Conservation (phyloP, 2,797 vertebrate species). For the Alcedo atthis region DNA sequence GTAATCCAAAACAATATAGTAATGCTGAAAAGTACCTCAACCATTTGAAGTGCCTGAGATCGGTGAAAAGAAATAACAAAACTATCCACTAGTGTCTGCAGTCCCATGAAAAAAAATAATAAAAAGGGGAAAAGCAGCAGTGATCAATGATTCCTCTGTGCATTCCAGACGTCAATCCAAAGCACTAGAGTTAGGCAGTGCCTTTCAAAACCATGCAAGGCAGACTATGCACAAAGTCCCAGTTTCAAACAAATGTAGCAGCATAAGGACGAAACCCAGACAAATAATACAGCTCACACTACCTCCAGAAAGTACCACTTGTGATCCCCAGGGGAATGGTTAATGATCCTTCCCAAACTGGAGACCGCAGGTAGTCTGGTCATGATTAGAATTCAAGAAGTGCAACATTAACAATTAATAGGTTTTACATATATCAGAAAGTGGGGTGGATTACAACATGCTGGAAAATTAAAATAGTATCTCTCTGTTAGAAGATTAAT, state of each 20-base stretch:
- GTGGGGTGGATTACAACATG: constrained; percentile 60
- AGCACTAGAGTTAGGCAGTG: constrained; percentile 29
- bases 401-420: constrained; percentile 78
- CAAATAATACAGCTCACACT: constrained; percentile 41
- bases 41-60: constrained; percentile 38
- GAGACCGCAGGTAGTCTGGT: constrained; percentile 42
- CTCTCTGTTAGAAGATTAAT: constrained; percentile 33
- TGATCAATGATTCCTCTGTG: constrained; percentile 36
- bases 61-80: constrained; percentile 34
- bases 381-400: constrained; percentile 72
- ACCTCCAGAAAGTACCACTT: constrained; percentile 64
- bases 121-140: not conserved
- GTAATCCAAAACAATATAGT: constrained; percentile 2
- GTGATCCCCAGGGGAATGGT: constrained; percentile 69
- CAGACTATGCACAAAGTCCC: not conserved
- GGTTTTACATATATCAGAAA: constrained; percentile 65
- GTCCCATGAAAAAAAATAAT: not conserved
- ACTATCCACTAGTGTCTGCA: constrained; percentile 22
- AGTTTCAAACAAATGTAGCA: constrained; percentile 46
- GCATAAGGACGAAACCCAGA: constrained; percentile 46
- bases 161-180: constrained; percentile 59
- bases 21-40: constrained; percentile 59
- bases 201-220: not conserved
- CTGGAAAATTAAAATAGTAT: constrained; percentile 56
- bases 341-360: constrained; percentile 71